phyloP scores from a whole-genome alignment of 2,888 invertebrate genomes.

The Corbicula japonica region DNA sequence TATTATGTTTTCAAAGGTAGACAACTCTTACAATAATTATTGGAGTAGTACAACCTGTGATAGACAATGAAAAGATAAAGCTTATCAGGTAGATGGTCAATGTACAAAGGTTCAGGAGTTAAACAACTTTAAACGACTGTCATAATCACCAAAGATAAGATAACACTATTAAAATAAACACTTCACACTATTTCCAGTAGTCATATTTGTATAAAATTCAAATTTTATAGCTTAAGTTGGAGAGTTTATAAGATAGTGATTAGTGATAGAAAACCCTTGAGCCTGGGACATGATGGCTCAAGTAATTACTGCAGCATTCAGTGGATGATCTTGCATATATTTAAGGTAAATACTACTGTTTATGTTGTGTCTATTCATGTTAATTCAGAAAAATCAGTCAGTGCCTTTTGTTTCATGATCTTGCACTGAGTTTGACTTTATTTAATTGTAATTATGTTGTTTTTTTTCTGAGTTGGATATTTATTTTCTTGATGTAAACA shows the following conservation, averaged over 20 bases:
- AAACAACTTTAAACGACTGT: slow-evolving; percentile 40
- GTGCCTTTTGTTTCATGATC: no score
- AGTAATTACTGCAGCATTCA: background rate
- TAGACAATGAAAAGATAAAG: slow-evolving; percentile 20
- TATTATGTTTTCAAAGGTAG: slow-evolving; percentile 21
- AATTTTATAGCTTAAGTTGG: slow-evolving; percentile 29
- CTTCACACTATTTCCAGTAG: slow-evolving; percentile 25
- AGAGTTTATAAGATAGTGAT: background rate
- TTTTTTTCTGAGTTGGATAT: no score
- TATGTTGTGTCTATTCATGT: no score
- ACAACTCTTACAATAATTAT: no score
- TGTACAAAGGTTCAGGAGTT: slow-evolving; percentile 51
- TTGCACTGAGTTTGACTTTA: no score
- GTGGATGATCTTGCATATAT: no score
- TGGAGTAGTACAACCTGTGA: background rate
- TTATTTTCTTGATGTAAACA: no score
- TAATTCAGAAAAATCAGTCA: no score
- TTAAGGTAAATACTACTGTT: no score
- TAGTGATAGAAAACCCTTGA: background rate
- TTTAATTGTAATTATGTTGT: no score
- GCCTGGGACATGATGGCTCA: slow-evolving; percentile 4
- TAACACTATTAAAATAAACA: slow-evolving; percentile 49
- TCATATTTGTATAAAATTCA: slow-evolving; percentile 36
- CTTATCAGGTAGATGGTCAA: slow-evolving; percentile 50
- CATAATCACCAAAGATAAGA: slow-evolving; percentile 59